Base-by-base conservation (phyloP, 2,113 vertebrate genomes). In the Argyrosomus japonicus region DNA sequence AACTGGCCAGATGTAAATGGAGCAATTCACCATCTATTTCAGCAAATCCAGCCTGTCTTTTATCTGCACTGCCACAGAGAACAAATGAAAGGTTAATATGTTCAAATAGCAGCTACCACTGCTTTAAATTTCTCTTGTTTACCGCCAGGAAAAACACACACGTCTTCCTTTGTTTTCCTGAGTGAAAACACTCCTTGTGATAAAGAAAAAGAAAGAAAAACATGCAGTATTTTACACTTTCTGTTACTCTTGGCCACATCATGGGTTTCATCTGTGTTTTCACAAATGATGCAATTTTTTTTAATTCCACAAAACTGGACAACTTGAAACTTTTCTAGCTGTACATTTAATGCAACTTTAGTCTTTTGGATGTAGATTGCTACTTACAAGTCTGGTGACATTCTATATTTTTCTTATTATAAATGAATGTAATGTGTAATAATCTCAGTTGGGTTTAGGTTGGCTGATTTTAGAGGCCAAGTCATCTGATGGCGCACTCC, bases 71-170 rank as follows among this genome's bases (percentile, higher is more conserved):
- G 78, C 73, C 68, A 85, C 60, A 45, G 23, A 83, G 81, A 87
- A 70, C 77, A 91, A 88, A 92, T 87, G 81, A 93, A 93, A 93
- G 93, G 91, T 91, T 93, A 91, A 93, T 92, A 82, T 89, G 89
- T 77, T 86, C 75, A 86, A 89, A 92, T 91, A 75, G 84, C 84
- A 77, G 79, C 81, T 45, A 81, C 77, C 83, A 81, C 47, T 80
- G 73, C 86, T 80, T 87, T 78, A 83, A 73, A 87, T 53, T 79
- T 63, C 32, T 69, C 64, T 80, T 36, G 61, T 81, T 62, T 67
- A 40, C 57, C 81, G 86, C 7, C 47, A 56, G 73, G 77, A 84
- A 60, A 88, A 69, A 68, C 25, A 40, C 72, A 64, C 74, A 75
- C 61, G 62, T 81, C 50, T 60, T 18, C 48, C 68, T 90, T 90